phyloP scores from a whole-genome alignment of 1,140 invertebrate genomes.

The Drosophila repletoides region DNA sequence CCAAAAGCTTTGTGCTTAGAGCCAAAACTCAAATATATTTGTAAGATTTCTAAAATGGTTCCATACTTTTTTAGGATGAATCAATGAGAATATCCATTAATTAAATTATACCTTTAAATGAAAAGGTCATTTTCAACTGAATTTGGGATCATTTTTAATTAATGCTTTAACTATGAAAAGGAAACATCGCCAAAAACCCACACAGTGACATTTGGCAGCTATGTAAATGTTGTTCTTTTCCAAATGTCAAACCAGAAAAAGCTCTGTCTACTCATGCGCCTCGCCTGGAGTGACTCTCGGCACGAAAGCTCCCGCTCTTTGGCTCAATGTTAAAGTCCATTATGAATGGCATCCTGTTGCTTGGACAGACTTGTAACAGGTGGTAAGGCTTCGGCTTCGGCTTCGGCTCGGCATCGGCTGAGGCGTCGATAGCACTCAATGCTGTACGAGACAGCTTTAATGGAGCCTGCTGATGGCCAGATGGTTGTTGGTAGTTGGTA shows the following conservation, averaged over 20 bases:
- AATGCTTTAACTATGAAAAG: not conserved
- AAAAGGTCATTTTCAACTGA: no score
- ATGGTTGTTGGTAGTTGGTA: slow-evolving; percentile 9
- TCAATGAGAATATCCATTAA: no score
- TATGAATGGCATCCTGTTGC: slow-evolving; percentile 79
- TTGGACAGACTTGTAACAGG: slow-evolving; percentile 65
- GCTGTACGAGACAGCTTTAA: slow-evolving; percentile 52
- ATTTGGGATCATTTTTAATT: slow-evolving; percentile 1
- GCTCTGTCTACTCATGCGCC: slow-evolving; percentile 53
- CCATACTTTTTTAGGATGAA: no score
- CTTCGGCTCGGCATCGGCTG: no score
- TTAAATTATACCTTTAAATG: no score
- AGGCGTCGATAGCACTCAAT: no score
- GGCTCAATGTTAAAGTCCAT: slow-evolving; percentile 33
- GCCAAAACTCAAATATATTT: no score
- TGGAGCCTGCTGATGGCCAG: slow-evolving; percentile 33
- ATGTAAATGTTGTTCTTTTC: not conserved
- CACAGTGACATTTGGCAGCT: not conserved
- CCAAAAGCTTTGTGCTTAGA: no score
- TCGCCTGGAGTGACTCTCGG: not conserved
- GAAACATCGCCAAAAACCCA: not conserved
- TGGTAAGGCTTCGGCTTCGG: slow-evolving; percentile 57
- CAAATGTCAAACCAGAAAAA: slow-evolving; percentile 22
- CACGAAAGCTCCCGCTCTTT: slow-evolving; percentile 25
- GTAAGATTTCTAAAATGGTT: no score